Evolutionary conservation across 2,113 vertebrate species (phyloP).

Genomic region (Dipodomys merriami): DNA sequence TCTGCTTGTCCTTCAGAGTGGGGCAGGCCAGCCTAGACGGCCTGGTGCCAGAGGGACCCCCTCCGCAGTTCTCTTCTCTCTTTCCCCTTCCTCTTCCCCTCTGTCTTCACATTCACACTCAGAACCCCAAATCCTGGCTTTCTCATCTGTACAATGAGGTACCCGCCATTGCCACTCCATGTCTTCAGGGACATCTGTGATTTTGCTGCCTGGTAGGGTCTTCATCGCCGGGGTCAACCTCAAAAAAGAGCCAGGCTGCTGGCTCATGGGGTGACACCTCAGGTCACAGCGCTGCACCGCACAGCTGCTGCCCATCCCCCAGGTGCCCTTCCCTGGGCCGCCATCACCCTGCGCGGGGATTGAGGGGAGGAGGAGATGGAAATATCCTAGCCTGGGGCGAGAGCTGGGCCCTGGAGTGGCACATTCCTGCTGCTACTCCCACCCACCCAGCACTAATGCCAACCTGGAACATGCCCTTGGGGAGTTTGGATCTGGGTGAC

Average conservation of each 20-base stretch:
- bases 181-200: not conserved
- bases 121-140: not conserved
- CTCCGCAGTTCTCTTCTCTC: not conserved
- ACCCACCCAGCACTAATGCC: not conserved
- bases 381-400: not conserved
- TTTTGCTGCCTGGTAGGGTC: not conserved
- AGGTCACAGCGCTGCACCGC: no score
- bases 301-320: not conserved
- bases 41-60: rapidly evolving
- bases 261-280: not conserved
- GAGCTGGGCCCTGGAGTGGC: no score
- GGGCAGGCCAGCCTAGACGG: not conserved
- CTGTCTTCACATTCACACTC: not conserved
- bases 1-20: not conserved
- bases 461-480: no score
- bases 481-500: no score
- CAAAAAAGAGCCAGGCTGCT: not conserved
- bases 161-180: not conserved
- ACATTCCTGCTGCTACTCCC: not conserved
- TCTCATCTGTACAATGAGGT: not conserved
- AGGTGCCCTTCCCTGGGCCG: not conserved
- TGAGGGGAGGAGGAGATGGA: not conserved
- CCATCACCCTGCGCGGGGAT: no score
- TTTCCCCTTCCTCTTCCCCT: not conserved
- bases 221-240: no score